Conservation (phyloP, 2,797 vertebrate species). For the Linurgus olivaceus region DNA sequence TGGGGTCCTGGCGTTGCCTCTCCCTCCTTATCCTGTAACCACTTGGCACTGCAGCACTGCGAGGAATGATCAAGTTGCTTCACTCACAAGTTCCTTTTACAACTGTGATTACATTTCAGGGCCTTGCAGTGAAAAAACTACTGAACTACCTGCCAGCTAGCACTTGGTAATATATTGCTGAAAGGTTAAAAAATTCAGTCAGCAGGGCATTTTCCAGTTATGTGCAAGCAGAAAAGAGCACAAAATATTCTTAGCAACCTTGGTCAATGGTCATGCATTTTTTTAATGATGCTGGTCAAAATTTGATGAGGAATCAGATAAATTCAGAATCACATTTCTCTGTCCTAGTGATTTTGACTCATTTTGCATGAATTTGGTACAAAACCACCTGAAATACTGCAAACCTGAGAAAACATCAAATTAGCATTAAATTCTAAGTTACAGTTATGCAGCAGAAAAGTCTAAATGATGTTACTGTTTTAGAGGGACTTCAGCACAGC, state of each 20-base stretch:
- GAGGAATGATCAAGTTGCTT: slow-evolving; percentile 63
- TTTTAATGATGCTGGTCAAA: neutral
- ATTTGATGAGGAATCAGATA: neutral
- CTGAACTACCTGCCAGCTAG: slow-evolving; percentile 22
- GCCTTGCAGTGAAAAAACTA: slow-evolving; percentile 26
- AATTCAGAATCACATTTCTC: neutral
- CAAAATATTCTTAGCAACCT: slow-evolving; percentile 12
- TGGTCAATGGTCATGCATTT: neutral
- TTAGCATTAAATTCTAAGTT: neutral
- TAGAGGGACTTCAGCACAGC: neutral
- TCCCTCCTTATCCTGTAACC: slow-evolving; percentile 12
- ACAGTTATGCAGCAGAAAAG: neutral
- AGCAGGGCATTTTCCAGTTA: neutral
- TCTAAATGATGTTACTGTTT: neutral
- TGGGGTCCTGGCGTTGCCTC: slow-evolving; percentile 1
- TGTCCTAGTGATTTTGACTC: neutral
- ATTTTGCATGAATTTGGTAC: neutral
- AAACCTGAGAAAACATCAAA: neutral
- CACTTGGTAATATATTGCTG: neutral
- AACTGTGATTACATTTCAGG: slow-evolving; percentile 60
- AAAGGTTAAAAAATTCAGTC: slow-evolving; percentile 18
- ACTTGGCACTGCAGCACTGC: slow-evolving; percentile 27
- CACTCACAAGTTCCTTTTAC: slow-evolving; percentile 53
- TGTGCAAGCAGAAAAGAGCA: neutral
- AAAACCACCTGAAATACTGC: neutral